Conservation (phyloP, 2,888 invertebrate species). For the Ophioninae sp. region DNA sequence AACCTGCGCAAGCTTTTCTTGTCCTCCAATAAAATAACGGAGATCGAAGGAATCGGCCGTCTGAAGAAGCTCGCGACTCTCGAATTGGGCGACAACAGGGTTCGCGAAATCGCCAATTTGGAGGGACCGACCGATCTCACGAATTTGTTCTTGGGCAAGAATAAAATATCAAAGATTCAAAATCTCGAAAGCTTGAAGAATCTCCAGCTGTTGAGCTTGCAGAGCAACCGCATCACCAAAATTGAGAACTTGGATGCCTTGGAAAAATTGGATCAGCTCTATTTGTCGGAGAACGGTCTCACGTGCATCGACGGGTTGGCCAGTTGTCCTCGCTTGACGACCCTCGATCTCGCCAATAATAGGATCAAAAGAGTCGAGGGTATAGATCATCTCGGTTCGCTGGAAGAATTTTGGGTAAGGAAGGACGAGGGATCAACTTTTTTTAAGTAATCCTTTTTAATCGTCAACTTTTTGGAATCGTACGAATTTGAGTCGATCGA, state of each 20-base stretch:
- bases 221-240: conserved; percentile 93
- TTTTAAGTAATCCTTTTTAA: background rate
- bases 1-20: conserved; percentile 93
- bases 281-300: conserved; percentile 96
- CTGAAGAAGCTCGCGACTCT: conserved; percentile 90
- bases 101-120: conserved; percentile 94
- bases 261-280: conserved; percentile 91
- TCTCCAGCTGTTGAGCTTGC: conserved; percentile 92
- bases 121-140: conserved; percentile 88
- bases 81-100: conserved; percentile 97
- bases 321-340: conserved; percentile 87
- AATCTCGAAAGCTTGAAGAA: conserved; percentile 89
- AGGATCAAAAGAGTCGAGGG: conserved; percentile 91
- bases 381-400: conserved; percentile 87
- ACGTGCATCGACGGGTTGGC: conserved; percentile 89
- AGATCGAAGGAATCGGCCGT: conserved; percentile 93
- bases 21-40: conserved; percentile 93
- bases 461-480: no score
- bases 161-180: conserved; percentile 94
- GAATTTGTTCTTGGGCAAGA: conserved; percentile 95
- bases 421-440: conserved; percentile 14
- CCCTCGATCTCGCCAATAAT: conserved; percentile 95
- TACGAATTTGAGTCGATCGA: no score
- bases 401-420: conserved; percentile 97
- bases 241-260: conserved; percentile 93